Evolutionary conservation across 2,888 invertebrate genomes (phyloP).

Genomic region (Cactoblastis cactorum): DNA sequence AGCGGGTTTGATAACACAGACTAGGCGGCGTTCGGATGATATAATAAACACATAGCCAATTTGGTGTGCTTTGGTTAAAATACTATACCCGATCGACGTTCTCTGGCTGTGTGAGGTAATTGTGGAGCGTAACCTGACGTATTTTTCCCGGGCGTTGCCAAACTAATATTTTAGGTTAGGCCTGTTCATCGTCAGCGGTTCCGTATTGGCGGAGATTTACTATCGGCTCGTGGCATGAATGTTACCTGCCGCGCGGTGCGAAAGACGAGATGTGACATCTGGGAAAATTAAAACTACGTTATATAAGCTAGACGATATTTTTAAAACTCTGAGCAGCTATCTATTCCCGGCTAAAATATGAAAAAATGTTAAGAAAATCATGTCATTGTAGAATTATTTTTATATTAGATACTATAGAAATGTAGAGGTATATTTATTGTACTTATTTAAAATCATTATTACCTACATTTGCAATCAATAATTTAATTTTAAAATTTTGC

Average conservation of each 20-base stretch:
- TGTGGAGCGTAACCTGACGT: slow-evolving; percentile 48
- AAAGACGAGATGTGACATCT: slow-evolving; percentile 58
- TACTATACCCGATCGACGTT: slow-evolving; percentile 51
- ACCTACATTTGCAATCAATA: no score
- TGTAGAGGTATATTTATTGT: background rate
- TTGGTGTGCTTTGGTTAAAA: slow-evolving; percentile 56
- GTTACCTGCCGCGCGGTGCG: slow-evolving; percentile 49
- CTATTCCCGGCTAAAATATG: slow-evolving; percentile 36
- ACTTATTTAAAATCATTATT: no score
- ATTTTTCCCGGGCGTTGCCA: slow-evolving; percentile 55
- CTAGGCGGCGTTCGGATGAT: slow-evolving; percentile 51
- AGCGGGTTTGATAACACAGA: slow-evolving; percentile 62
- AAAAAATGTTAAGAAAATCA: slow-evolving; percentile 1
- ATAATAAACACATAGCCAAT: slow-evolving; percentile 50
- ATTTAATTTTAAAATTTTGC: no score
- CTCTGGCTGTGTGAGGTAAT: slow-evolving; percentile 45
- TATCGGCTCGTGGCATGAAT: slow-evolving; percentile 25
- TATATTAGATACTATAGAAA: no score
- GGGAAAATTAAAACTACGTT: slow-evolving; percentile 43
- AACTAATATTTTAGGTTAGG: slow-evolving; percentile 38
- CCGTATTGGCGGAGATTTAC: slow-evolving; percentile 27
- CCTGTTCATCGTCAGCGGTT: slow-evolving; percentile 42
- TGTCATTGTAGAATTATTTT: background rate
- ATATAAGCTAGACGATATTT: slow-evolving; percentile 58
- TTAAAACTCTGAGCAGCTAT: slow-evolving; percentile 43